Evolutionary conservation across 2,113 vertebrate genomes (phyloP).

Genomic region (Pao palembangensis): DNA sequence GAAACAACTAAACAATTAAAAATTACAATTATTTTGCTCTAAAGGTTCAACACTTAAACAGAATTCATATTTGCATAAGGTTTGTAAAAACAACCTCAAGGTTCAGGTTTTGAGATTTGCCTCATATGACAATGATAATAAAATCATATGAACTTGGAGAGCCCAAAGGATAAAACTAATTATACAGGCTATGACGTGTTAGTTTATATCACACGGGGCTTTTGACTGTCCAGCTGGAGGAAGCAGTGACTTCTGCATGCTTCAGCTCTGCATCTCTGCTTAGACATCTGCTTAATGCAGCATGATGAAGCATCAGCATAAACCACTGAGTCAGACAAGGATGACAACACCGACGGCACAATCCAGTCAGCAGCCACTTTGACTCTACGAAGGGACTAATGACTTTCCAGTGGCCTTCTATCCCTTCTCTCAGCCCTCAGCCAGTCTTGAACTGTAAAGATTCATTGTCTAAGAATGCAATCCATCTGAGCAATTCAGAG

Average conservation of each 20-base stretch:
- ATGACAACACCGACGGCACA: constrained; percentile 9
- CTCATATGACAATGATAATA: too few relatives aligned
- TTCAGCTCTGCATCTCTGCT: neutral
- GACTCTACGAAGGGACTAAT: neutral
- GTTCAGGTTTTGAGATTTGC: too few relatives aligned
- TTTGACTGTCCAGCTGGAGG: neutral
- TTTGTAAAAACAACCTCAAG: too few relatives aligned
- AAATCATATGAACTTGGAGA: too few relatives aligned
- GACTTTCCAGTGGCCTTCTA: constrained; percentile 7
- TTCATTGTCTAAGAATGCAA: constrained; percentile 13
- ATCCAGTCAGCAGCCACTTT: constrained; percentile 17
- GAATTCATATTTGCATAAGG: too few relatives aligned
- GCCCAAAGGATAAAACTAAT: too few relatives aligned
- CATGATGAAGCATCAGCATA: constrained; percentile 28
- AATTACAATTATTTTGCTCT: too few relatives aligned
- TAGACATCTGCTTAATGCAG: neutral
- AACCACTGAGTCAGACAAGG: neutral
- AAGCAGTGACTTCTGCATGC: neutral
- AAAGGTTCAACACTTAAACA: too few relatives aligned
- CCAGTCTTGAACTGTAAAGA: constrained; percentile 10
- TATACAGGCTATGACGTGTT: too few relatives aligned
- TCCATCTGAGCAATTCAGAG: constrained; percentile 8
- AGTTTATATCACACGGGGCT: too few relatives aligned
- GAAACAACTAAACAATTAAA: too few relatives aligned
- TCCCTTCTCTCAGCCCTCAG: neutral